Conservation (phyloP, 2,888 invertebrate species). For the Drosophila pseudotalamancana region DNA sequence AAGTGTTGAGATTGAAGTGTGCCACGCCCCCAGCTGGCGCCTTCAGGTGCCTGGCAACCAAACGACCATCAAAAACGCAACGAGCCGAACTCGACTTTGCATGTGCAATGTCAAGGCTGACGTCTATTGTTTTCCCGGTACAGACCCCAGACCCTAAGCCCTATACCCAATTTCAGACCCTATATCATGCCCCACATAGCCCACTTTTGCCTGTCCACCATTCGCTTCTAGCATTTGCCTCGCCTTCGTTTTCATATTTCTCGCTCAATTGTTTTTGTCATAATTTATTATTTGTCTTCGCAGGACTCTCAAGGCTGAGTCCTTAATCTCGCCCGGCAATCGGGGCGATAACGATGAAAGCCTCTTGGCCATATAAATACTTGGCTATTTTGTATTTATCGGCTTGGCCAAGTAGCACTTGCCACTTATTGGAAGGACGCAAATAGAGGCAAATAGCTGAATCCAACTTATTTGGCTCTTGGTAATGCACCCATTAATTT, state of each 20-base stretch:
- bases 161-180: no score
- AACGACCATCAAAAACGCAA: conserved; percentile 10
- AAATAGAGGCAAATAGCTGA: no score
- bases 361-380: conserved; percentile 11
- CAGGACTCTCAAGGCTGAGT: conserved; percentile 4
- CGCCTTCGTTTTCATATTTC: conserved; percentile 30
- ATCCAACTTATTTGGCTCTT: no score
- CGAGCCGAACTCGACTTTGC: conserved; percentile 49
- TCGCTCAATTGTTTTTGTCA: conserved; percentile 37
- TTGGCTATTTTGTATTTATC: conserved; percentile 10
- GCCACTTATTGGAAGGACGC: background rate
- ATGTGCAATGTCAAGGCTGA: conserved; percentile 72
- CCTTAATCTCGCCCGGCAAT: conserved; percentile 22
- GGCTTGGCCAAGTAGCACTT: conserved; percentile 9
- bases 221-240: conserved; percentile 8
- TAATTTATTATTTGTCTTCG: conserved; percentile 38
- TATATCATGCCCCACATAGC: background rate
- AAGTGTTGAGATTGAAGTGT: conserved; percentile 39
- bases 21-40: conserved; percentile 14
- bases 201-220: background rate
- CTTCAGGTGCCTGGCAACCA: conserved; percentile 43
- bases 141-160: background rate
- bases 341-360: conserved; percentile 7
- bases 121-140: conserved; percentile 20
- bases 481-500: no score